A percentile compares a stretch with the other conserved stretches of the same genome.
Evolutionary conservation across 2,888 invertebrate species (phyloP).

Genomic region (Athrips mouffetella): DNA sequence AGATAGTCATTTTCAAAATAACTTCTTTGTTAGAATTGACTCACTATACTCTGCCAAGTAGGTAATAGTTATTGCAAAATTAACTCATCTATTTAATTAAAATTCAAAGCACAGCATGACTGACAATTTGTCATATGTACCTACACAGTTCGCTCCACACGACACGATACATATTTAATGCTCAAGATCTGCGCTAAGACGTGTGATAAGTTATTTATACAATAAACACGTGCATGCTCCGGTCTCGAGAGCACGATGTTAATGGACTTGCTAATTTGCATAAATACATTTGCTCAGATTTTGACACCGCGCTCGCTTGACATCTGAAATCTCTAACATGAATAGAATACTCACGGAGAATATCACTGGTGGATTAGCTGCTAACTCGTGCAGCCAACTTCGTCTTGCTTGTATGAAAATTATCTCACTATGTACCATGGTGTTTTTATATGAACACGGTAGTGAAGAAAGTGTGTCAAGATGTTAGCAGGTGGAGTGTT

Average conservation of each 20-base stretch:
- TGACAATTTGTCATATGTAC: not conserved
- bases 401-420: constrained; percentile 22
- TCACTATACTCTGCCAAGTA: too few relatives aligned
- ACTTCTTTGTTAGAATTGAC: too few relatives aligned
- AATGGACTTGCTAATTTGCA: constrained; percentile 72
- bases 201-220: constrained; percentile 49
- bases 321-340: constrained; percentile 65
- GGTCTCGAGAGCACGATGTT: constrained; percentile 50
- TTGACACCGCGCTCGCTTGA: constrained; percentile 66
- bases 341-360: constrained; percentile 37
- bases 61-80: too few relatives aligned
- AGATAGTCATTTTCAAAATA: too few relatives aligned
- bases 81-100: too few relatives aligned
- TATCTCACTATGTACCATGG: constrained; percentile 40
- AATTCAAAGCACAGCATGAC: not conserved
- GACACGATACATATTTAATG: constrained; percentile 6
- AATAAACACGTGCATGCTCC: constrained; percentile 45
- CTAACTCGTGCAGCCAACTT: not conserved
- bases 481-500: too few relatives aligned
- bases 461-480: too few relatives aligned
- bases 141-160: too few relatives aligned
- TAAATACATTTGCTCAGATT: constrained; percentile 73
- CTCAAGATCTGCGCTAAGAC: constrained; percentile 17
- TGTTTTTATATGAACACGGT: constrained; percentile 31
- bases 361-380: constrained; percentile 2